These are phyloP conservation scores for Cataglyphis livida DNA, from an alignment of 2,888 invertebrate species.

Conservation along the genomic window DNA sequence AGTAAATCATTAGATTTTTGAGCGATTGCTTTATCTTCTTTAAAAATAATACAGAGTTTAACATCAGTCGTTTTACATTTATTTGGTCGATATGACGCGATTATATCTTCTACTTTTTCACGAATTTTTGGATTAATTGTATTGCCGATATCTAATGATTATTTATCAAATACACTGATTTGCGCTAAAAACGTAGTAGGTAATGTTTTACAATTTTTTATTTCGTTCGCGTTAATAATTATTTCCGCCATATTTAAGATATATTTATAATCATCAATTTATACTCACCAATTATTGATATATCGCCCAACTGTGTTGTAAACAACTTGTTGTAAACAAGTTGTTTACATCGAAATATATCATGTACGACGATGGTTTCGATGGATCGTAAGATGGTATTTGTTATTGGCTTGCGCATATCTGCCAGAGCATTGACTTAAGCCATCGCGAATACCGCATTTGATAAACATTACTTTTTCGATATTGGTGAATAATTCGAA, in stretches of 20 bases:
- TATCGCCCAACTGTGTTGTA: too few relatives aligned
- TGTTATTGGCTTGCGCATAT: too few relatives aligned
- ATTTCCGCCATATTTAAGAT: not conserved
- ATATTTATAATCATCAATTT: not conserved
- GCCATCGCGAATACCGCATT: too few relatives aligned
- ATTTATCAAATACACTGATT: not conserved
- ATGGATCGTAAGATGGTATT: too few relatives aligned
- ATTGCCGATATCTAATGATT: not conserved
- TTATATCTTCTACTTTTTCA: not conserved
- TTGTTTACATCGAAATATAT: too few relatives aligned
- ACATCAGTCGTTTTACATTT: slow-evolving; percentile 64
- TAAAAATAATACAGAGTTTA: slow-evolving; percentile 71
- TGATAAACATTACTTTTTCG: too few relatives aligned
- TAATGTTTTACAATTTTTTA: not conserved
- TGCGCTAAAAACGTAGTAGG: not conserved
- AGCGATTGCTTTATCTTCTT: slow-evolving; percentile 71
- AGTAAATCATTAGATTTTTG: slow-evolving; percentile 60
- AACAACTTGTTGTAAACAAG: too few relatives aligned
- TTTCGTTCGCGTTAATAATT: not conserved
- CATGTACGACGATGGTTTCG: too few relatives aligned
- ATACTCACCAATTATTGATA: too few relatives aligned
- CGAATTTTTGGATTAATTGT: not conserved
- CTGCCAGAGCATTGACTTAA: too few relatives aligned
- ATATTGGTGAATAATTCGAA: too few relatives aligned
- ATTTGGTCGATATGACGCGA: slow-evolving; percentile 26